Percentiles rank a stretch among this genome's conserved stretches.
Conservation (phyloP, 2,888 invertebrate species). For the Petrophora chlorosata region DNA sequence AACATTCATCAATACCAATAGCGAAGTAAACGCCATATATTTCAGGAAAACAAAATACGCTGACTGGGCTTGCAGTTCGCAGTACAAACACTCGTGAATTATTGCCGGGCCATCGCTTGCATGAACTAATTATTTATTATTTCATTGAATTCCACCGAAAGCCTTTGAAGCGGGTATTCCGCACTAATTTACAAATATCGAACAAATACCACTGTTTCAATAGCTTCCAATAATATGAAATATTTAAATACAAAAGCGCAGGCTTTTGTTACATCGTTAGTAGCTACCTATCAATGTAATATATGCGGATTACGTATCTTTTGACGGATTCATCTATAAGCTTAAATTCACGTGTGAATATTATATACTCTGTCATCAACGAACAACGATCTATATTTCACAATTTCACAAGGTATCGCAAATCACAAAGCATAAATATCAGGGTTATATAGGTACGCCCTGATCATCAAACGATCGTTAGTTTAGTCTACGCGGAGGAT, state of each 20-base stretch:
- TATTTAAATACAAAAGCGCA: too few species aligned
- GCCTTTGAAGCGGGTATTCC: constrained; percentile 35
- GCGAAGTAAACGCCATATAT: constrained; percentile 43
- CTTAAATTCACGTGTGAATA: too few species aligned
- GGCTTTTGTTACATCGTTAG: too few species aligned
- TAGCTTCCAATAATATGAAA: neutral
- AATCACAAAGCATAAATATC: too few species aligned
- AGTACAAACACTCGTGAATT: constrained; percentile 46
- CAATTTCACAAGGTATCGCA: too few species aligned
- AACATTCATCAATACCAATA: constrained; percentile 32
- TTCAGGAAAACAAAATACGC: constrained; percentile 47
- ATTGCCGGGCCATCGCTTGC: constrained; percentile 45
- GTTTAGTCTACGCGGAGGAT: constrained; percentile 33
- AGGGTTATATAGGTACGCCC: too few species aligned
- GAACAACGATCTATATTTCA: too few species aligned
- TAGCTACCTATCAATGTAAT: too few species aligned
- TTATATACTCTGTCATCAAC: too few species aligned
- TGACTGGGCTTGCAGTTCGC: constrained; percentile 44
- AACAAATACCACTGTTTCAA: constrained; percentile 9
- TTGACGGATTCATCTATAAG: too few species aligned
- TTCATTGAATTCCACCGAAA: constrained; percentile 41
- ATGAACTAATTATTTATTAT: constrained; percentile 52
- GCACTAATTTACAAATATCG: constrained; percentile 24
- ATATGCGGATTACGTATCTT: too few species aligned
- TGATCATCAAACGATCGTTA: constrained; percentile 38